These are phyloP conservation scores for Trichosurus vulpecula DNA, from an alignment of 2,797 vertebrate species.

Conservation along the genomic window DNA sequence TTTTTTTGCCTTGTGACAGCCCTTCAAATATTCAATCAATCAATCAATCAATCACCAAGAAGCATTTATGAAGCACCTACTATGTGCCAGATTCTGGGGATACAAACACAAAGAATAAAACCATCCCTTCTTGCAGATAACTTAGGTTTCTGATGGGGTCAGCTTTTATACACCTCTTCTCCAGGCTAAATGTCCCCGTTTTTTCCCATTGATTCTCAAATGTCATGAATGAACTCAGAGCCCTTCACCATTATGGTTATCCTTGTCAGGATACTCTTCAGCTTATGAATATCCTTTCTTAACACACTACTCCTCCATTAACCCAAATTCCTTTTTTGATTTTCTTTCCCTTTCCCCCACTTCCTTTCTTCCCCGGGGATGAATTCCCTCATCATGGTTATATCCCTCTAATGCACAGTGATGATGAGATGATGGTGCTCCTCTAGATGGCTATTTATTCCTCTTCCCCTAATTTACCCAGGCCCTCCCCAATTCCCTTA, in stretches of 20 bases:
- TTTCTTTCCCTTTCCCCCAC: not conserved
- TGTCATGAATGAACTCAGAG: not conserved
- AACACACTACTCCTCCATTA: not conserved
- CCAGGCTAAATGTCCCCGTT: not conserved
- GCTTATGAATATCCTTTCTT: not conserved
- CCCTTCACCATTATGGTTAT: not conserved
- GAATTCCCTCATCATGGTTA: not conserved
- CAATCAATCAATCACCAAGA: too few species aligned
- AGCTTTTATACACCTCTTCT: not conserved
- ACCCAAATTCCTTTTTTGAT: not conserved
- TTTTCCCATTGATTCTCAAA: not conserved
- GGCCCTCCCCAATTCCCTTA: not conserved
- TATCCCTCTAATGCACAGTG: not conserved
- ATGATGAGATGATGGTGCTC: not conserved
- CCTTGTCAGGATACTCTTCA: not conserved
- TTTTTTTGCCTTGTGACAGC: not conserved
- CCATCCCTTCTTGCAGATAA: not conserved
- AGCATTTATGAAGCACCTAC: not conserved
- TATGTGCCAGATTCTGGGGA: not conserved
- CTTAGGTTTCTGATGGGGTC: too few species aligned
- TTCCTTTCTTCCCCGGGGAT: too few species aligned
- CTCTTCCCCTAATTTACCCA: not conserved
- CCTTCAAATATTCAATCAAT: not conserved
- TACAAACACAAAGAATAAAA: not conserved
- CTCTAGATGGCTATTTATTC: constrained; percentile 37